These are phyloP conservation scores for Megalops cyprinoides DNA, from an alignment of 2,797 vertebrate species.

Conservation along the genomic window DNA sequence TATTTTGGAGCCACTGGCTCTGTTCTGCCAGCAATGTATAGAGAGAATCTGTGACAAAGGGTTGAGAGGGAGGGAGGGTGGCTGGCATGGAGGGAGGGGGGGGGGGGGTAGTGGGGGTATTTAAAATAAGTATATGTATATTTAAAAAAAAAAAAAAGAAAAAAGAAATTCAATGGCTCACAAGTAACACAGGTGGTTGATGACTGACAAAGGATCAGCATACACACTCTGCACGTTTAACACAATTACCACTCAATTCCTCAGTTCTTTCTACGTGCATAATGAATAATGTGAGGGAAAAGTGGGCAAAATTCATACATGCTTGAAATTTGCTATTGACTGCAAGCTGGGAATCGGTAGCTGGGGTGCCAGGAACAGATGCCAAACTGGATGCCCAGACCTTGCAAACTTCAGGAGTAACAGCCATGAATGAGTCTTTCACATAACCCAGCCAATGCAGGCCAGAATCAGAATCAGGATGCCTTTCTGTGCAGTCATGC, in stretches of 20 bases:
- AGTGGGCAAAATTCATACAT: neutral
- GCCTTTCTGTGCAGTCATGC: neutral
- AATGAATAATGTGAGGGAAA: neutral
- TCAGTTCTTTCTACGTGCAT: neutral
- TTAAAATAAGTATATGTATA: constrained; percentile 21
- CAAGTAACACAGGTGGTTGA: constrained; percentile 17
- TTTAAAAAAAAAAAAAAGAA: constrained; percentile 22
- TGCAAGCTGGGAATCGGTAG: neutral
- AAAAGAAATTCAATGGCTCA: constrained; percentile 20
- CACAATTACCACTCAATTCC: neutral
- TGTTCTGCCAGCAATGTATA: constrained; percentile 50
- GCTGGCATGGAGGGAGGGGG: neutral
- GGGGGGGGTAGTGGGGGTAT: constrained; percentile 13
- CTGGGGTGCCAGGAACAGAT: neutral
- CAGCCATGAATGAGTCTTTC: neutral
- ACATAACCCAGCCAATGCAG: neutral
- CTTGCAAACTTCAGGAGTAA: neutral
- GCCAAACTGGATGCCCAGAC: neutral
- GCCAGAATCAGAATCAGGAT: neutral
- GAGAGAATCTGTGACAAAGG: neutral
- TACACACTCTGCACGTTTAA: neutral
- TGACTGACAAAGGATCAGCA: constrained; percentile 13
- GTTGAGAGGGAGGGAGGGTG: constrained; percentile 13
- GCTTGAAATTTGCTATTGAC: neutral
- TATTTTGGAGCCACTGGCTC: constrained; percentile 34